Evolutionary conservation across 2,797 vertebrate genomes (phyloP), one percentile per base, ranked within the genome.

Genomic region (Spea hammondii): DNA sequence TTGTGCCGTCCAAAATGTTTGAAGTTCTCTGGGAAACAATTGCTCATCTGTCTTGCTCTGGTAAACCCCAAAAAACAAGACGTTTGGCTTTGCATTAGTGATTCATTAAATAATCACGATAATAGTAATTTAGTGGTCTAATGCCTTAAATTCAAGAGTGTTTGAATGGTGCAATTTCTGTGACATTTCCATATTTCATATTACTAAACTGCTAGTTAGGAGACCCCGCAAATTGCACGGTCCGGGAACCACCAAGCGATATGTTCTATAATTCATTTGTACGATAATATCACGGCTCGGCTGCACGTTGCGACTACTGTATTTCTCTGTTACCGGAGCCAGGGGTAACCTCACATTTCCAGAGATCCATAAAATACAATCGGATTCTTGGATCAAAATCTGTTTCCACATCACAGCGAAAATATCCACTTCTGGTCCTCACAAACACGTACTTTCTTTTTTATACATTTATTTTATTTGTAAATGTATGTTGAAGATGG

Each of bases 171-270:
- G 68, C 79, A 82, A 81, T 81, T 81, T 77, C 70, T 68, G 47
- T 57, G 79, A 81, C 79, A 81, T 81, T 74, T 82, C 74, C 72
- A 72, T 82, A 82, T 77, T 82, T 82, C 79, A 82, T 72, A 73
- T 77, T 68, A 77, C 69, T 53, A 77, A 77, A 81, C 68, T 77
- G 65, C 74, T 77, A 77, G 74, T 68, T 77, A 53, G 69, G 54
- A 10, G 64, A 64, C 65, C 69, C 69, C 74, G 68, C 70, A 77
- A 77, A 82, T 82, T 82, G 77, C 51, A 82, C 11, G 65, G 70
- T 81, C 77, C 32, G 62, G 47, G 50, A 73, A 81, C 79, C 79
- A 73, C 74, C 70, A 68, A 76, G 70, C 78, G 75, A 75, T 79
- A 79, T 70, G 78, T 79, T 74, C 72, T 79, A 70, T 74, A 79